phyloP scores from a whole-genome alignment of 2,113 vertebrate species.

The Dermatemys mawii region DNA sequence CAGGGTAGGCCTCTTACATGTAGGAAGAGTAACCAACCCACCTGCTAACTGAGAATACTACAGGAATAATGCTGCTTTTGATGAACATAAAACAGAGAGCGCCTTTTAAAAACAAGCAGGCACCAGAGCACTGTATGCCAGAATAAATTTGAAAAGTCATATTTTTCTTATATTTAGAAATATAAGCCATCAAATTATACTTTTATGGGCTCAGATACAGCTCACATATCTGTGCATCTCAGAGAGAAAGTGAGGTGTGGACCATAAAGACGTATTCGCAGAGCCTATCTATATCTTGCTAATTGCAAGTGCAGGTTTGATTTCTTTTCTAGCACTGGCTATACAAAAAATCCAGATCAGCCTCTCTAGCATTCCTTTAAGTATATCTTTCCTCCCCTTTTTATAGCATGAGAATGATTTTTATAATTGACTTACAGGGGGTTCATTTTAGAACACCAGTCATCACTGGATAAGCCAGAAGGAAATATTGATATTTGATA shows the following conservation, averaged over 20 bases:
- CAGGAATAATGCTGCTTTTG: neutral
- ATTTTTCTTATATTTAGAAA: neutral
- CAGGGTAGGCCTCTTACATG: neutral
- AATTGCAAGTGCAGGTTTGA: neutral
- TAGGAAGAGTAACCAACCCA: neutral
- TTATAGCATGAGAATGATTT: neutral
- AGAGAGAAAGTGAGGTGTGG: neutral
- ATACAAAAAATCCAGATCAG: neutral
- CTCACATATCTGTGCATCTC: neutral
- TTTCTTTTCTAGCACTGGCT: neutral
- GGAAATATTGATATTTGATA: neutral
- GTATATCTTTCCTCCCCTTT: neutral
- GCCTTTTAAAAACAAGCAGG: neutral
- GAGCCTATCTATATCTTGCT: neutral
- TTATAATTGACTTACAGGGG: neutral
- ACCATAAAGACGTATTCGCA: neutral
- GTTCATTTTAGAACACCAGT: neutral
- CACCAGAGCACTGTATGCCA: neutral
- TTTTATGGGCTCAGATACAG: neutral
- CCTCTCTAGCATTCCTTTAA: neutral
- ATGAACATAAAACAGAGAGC: neutral
- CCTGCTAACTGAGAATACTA: neutral
- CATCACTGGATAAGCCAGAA: neutral
- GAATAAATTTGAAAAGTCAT: accelerated
- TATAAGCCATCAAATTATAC: neutral